phyloP scores from a whole-genome alignment of 2,113 vertebrate genomes.

The Oceanodroma tethys region DNA sequence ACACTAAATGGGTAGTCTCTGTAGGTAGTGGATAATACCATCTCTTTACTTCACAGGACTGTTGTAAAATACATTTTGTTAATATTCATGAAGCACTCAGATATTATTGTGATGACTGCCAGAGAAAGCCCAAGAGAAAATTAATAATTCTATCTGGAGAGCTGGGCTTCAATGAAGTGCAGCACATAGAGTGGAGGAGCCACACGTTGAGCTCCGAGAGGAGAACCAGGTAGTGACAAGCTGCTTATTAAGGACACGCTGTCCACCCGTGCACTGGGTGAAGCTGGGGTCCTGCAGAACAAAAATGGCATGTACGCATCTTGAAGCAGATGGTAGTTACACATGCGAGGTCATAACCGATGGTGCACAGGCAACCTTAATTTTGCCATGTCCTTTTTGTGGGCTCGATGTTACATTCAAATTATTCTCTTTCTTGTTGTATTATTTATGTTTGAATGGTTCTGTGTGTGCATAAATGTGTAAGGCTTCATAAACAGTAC shows the following conservation, averaged over 20 bases:
- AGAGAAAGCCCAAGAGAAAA: neutral
- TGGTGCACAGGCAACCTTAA: neutral
- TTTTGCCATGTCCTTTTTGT: neutral
- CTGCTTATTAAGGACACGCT: neutral
- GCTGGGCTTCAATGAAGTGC: neutral
- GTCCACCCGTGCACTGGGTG: accelerated
- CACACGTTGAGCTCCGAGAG: accelerated
- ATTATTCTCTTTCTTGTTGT: neutral
- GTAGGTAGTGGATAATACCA: neutral
- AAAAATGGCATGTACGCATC: accelerated
- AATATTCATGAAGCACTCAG: neutral
- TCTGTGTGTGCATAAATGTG: neutral
- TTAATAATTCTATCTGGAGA: neutral
- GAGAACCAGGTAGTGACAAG: neutral
- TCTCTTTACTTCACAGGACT: neutral
- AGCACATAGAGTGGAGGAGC: accelerated
- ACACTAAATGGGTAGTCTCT: neutral
- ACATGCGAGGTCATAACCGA: neutral
- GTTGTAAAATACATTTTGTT: neutral
- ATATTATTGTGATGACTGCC: neutral
- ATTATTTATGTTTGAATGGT: neutral
- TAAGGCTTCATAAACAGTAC: neutral
- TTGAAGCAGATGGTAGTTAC: neutral
- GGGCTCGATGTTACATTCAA: neutral
- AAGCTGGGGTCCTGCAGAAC: neutral